Percentiles rank a stretch among this genome's conserved stretches.
Evolutionary conservation across 92 coral and sea anemone species (phyloP).

Genomic region (Zoanthus sansibaricus): DNA sequence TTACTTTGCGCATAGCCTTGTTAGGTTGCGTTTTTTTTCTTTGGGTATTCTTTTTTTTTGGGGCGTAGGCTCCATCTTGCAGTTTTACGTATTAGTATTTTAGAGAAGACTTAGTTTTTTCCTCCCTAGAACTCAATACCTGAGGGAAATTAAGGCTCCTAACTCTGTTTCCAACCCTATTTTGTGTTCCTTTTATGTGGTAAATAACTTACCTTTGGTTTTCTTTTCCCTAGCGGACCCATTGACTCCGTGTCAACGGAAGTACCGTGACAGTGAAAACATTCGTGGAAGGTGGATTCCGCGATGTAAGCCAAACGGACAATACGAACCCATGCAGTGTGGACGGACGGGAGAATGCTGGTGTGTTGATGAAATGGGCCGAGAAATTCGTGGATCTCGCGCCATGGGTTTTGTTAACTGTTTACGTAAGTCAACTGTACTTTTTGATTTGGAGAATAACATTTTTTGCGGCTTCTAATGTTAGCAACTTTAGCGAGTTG

Average conservation of each 20-base stretch:
- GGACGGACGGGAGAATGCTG: constrained; percentile 56
- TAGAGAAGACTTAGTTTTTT: too few relatives aligned
- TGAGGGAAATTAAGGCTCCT: too few relatives aligned
- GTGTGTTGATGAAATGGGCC: constrained; percentile 63
- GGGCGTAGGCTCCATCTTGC: too few relatives aligned
- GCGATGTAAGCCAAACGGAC: constrained; percentile 60
- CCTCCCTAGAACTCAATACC: too few relatives aligned
- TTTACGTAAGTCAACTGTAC: constrained; percentile 19
- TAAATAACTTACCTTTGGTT: not conserved
- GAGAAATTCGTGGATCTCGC: constrained; percentile 61
- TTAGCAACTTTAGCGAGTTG: too few relatives aligned
- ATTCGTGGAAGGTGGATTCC: constrained; percentile 54
- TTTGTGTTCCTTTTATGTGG: too few relatives aligned
- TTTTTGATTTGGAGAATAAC: not conserved
- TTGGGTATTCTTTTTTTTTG: too few relatives aligned
- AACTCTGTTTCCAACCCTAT: too few relatives aligned
- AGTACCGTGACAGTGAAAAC: constrained; percentile 11
- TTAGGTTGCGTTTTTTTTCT: not conserved
- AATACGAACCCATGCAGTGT: constrained; percentile 64
- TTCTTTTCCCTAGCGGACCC: not conserved
- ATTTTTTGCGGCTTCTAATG: too few relatives aligned
- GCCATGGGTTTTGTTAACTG: constrained; percentile 22
- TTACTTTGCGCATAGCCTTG: not conserved
- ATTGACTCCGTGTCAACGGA: constrained; percentile 38
- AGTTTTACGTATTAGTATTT: too few relatives aligned